A percentile compares a stretch with the other conserved stretches of the same genome.
Conservation (phyloP, 2,888 invertebrate species). For the Notocelia uddmanniana region DNA sequence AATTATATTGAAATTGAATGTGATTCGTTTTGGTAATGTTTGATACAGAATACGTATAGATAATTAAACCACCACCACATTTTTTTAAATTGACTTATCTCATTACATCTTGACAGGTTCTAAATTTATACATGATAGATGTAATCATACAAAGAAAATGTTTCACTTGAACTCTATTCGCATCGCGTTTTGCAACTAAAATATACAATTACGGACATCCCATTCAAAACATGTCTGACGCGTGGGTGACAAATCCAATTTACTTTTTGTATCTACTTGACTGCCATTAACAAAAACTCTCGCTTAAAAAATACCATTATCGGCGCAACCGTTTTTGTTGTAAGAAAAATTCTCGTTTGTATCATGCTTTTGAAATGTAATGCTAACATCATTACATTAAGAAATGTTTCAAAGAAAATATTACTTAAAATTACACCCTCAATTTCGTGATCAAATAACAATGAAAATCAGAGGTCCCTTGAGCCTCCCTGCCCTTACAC, state of each 20-base stretch:
- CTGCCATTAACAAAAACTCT: constrained; percentile 13
- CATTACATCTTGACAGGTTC: too few species aligned
- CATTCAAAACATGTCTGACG: constrained; percentile 11
- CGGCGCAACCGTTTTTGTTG: not conserved
- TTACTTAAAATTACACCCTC: not conserved
- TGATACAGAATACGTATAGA: too few species aligned
- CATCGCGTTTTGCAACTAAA: constrained; percentile 1
- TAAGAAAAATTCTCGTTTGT: not conserved
- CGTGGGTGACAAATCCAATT: constrained; percentile 47
- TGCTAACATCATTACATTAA: not conserved
- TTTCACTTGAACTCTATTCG: not conserved
- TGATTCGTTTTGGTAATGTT: too few species aligned
- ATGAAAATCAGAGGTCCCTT: not conserved
- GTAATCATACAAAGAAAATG: not conserved
- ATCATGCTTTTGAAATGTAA: not conserved
- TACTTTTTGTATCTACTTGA: constrained; percentile 46
- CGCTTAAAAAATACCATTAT: not conserved
- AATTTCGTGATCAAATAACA: constrained; percentile 5
- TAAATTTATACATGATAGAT: too few species aligned
- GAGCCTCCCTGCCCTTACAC: not conserved
- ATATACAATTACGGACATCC: not conserved
- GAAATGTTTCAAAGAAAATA: not conserved
- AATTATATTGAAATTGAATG: too few species aligned
- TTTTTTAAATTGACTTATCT: too few species aligned
- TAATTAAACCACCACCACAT: too few species aligned